Conservation (phyloP, 2,797 vertebrate genomes). For the Morus bassanus region DNA sequence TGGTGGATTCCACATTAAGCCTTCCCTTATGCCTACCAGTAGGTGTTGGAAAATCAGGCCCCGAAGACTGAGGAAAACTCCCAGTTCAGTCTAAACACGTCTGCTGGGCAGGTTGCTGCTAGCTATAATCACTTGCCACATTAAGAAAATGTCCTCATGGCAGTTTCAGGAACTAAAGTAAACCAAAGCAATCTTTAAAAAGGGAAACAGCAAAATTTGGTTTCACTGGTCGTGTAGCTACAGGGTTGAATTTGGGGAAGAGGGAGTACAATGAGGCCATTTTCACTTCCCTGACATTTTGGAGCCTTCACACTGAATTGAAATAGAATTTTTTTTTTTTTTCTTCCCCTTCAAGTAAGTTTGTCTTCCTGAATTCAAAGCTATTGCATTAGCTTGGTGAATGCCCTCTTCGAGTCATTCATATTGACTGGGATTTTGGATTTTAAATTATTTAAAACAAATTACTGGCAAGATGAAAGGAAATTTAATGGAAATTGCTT, state of each 20-base stretch:
- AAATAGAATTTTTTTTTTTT: background rate
- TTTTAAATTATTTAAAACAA: background rate
- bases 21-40: background rate
- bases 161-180: background rate
- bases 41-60: background rate
- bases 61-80: background rate
- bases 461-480: constrained; percentile 7
- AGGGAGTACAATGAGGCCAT: background rate
- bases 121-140: background rate
- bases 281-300: background rate
- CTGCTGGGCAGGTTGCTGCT: background rate
- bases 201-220: background rate
- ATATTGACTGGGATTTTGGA: background rate
- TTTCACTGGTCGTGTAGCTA: background rate
- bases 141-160: background rate
- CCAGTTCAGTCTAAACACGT: background rate
- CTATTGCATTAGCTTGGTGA: background rate
- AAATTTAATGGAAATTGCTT: background rate
- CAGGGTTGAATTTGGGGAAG: background rate
- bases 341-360: too few relatives aligned
- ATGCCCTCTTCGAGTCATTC: background rate
- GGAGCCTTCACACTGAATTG: background rate
- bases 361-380: background rate
- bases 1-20: background rate
- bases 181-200: background rate